These are phyloP conservation scores for Otis tarda DNA, from an alignment of 2,113 vertebrate genomes.

Conservation along the genomic window DNA sequence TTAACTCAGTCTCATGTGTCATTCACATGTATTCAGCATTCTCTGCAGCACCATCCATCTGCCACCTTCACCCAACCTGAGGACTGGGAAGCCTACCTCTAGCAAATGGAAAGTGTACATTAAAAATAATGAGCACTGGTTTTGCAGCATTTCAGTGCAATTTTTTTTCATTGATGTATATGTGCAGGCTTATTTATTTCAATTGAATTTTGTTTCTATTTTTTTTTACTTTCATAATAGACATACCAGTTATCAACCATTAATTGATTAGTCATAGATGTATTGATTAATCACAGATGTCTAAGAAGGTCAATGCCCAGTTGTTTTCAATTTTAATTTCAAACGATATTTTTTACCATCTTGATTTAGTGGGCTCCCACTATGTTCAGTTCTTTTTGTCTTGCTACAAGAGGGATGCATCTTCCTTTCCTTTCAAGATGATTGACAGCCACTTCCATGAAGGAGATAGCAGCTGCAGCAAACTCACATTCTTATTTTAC, in stretches of 20 bases:
- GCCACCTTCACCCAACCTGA: constrained; percentile 5
- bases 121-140: constrained; percentile 40
- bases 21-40: not conserved
- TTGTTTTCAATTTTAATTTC: constrained; percentile 1
- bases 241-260: not conserved
- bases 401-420: not conserved
- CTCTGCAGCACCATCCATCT: not conserved
- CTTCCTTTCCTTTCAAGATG: constrained; percentile 24
- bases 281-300: not conserved
- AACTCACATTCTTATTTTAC: not conserved
- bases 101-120: constrained; percentile 12
- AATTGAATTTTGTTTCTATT: not conserved
- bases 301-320: not conserved
- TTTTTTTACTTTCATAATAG: not conserved
- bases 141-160: not conserved
- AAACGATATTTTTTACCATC: not conserved
- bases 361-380: not conserved
- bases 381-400: not conserved
- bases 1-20: constrained; percentile 3
- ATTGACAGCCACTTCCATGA: constrained; percentile 23
- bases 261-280: not conserved
- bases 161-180: not conserved
- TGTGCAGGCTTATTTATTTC: not conserved
- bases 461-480: constrained; percentile 10
- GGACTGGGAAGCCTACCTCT: not conserved